Evolutionary conservation across 2,113 vertebrate genomes (phyloP).

Genomic region (Oreochromis tanganicae): DNA sequence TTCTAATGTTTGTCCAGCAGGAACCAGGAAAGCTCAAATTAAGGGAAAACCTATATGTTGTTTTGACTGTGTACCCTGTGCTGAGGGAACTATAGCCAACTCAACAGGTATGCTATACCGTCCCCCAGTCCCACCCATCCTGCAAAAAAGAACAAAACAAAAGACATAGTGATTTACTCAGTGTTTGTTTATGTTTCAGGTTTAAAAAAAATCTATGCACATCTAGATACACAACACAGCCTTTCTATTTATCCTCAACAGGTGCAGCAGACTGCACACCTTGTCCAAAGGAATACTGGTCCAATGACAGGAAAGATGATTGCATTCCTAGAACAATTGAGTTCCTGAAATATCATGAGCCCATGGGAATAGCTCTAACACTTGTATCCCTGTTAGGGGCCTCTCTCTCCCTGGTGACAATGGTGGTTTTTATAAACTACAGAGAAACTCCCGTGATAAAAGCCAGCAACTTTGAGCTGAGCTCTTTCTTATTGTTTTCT

Average conservation of each 20-base stretch:
- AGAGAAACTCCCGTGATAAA: conserved; percentile 64
- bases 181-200: conserved; percentile 9
- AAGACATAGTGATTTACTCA: not conserved
- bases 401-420: conserved; percentile 27
- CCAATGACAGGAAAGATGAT: conserved; percentile 54
- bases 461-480: conserved; percentile 65
- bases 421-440: conserved; percentile 50
- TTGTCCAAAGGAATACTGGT: conserved; percentile 69
- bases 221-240: accelerated
- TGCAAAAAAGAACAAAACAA: not conserved
- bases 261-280: conserved; percentile 66
- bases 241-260: not conserved
- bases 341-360: conserved; percentile 67
- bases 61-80: conserved; percentile 76
- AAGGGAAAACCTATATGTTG: conserved; percentile 71
- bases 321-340: conserved; percentile 67
- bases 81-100: conserved; percentile 72
- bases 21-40: conserved; percentile 69
- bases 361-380: conserved; percentile 62
- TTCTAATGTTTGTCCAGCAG: conserved; percentile 58
- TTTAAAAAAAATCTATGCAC: not conserved
- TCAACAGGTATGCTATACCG: not conserved
- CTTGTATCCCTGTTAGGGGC: conserved; percentile 56
- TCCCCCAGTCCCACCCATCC: not conserved
- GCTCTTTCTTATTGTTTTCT: conserved; percentile 57